Base-by-base conservation (phyloP, 2,888 invertebrate genomes). In the Megastigmus dorsalis region DNA sequence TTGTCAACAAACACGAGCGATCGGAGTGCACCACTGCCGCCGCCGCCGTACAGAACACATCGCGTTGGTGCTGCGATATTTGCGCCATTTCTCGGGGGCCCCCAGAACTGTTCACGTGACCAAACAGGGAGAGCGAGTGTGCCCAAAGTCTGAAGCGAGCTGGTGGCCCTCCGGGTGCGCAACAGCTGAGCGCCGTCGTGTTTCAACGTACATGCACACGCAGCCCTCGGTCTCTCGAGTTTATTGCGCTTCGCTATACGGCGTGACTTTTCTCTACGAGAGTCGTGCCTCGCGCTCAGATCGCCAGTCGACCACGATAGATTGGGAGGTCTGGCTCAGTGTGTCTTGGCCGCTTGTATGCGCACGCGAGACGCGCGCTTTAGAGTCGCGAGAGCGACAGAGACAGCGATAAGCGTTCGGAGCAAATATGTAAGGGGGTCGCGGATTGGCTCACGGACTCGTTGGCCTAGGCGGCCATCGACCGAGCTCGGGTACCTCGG, bases 1-100 rank as follows among this genome's bases (percentile, higher is more conserved):
- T 92, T 93, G 93, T 93, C 93, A 93, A 93, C 93, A 93, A 93
- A 92, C 92, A 92, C 91, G 92, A 92, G 91, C 91, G 92, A 92
- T 45, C 55, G n/a, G n/a, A n/a, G 54, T 9, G 43, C 57, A 41
- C 48, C 9, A 45, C 20, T 15, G 23, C 57, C 15, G 23, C 41
- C 48, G 45, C 33, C 45, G 38, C 45, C 33, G 26, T 45, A 23
- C 59, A 26, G 30, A n/a, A 36, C 36, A n/a, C n/a, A n/a, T 28
- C 43, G 18, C 30, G 57, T 89, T 90, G 88, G 89, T 88, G 88
- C 89, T 85, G 88, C 88, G 88, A 88, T 89, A 89, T 90, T 90
- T 90, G 91, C 91, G 91, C 91, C 91, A 91, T 91, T 90, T 89
- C 89, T 89, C 86, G 88, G 88, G 85, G 84, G 86, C 86, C 48